These are phyloP conservation scores for Podabrus alpinus DNA, from an alignment of 2,888 invertebrate species.

Conservation along the genomic window DNA sequence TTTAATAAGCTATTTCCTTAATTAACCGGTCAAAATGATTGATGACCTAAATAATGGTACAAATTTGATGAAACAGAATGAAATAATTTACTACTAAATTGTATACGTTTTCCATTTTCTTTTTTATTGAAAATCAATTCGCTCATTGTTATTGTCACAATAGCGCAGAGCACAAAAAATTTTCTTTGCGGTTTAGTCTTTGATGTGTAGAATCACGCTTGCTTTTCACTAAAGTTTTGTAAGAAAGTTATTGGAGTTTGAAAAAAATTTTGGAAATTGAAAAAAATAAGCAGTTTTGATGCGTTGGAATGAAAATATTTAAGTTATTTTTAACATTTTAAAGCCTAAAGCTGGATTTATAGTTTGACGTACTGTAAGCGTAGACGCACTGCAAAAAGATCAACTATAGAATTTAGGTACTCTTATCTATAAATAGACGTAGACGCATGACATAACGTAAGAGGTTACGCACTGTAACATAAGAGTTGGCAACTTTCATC, in stretches of 20 bases:
- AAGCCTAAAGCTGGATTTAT: too few relatives aligned
- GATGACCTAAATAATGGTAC: not conserved
- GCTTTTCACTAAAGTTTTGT: not conserved
- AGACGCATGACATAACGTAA: too few relatives aligned
- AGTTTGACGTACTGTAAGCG: too few relatives aligned
- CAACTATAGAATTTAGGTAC: too few relatives aligned
- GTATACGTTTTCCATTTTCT: not conserved
- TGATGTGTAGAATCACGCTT: not conserved
- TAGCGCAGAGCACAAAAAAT: not conserved
- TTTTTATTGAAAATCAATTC: not conserved
- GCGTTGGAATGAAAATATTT: too few relatives aligned
- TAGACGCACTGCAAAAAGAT: too few relatives aligned
- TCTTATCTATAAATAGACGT: too few relatives aligned
- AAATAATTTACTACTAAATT: not conserved
- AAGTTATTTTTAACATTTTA: too few relatives aligned
- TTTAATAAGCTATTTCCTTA: not conserved
- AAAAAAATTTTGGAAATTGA: not conserved
- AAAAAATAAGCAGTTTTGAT: too few relatives aligned
- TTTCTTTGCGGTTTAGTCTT: not conserved
- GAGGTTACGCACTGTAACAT: too few relatives aligned
- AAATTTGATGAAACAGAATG: not conserved
- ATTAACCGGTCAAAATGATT: not conserved
- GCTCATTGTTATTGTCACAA: not conserved
- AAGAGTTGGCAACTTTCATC: too few relatives aligned
- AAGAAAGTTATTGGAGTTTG: not conserved